Evolutionary conservation across 2,888 invertebrate genomes (phyloP), one percentile per base, ranked within the genome.

Genomic region (Camponotus fellah): DNA sequence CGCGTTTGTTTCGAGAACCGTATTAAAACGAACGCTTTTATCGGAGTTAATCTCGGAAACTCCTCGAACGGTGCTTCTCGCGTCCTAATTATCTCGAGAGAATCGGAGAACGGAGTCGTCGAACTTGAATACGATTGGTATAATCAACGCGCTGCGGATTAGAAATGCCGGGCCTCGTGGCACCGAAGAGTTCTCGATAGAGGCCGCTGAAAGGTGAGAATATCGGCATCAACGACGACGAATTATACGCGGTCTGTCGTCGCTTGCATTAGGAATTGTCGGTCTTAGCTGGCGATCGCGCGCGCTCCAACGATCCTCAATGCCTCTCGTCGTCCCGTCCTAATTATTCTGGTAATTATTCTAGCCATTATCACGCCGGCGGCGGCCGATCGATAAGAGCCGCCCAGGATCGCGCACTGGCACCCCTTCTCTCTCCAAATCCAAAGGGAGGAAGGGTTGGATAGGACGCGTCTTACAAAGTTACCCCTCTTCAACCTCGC

Each of bases 291-390:
- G 81, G 66, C 68, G 88, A 90, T 90, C 86, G 81, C 75, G 84
- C 84, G 83, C 89, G 87, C 88, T 82, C 83, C 87, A 82, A 40
- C 86, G 91, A 87, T 80, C 83, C 68, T 91, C 89, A 92, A 92
- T 91, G 82, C 86, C 87, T 89, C 88, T 86, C 89, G 86, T 85
- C 89, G 84, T 81, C 86, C 85, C 86, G 88, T 88, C 88, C 89
- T 90, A 91, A 91, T 93, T 92, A 93, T 92, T 92, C 91, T 91
- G 87, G 88, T 91, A 91, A 91, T 92, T 92, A 92, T 92, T 92
- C 90, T 87, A 85, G 86, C 90, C 88, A 91, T 92, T 91, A 91
- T 90, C 89, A 80, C 72, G 80, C 69, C 76, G 86, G 34, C 74
- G 77, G 69, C 83, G 80, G 80, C 75, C 83, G 83, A 87, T 90